Percentiles rank a stretch among this genome's conserved stretches.
Conservation (phyloP, 1,140 invertebrate genomes). For the Drosophila busckii region DNA sequence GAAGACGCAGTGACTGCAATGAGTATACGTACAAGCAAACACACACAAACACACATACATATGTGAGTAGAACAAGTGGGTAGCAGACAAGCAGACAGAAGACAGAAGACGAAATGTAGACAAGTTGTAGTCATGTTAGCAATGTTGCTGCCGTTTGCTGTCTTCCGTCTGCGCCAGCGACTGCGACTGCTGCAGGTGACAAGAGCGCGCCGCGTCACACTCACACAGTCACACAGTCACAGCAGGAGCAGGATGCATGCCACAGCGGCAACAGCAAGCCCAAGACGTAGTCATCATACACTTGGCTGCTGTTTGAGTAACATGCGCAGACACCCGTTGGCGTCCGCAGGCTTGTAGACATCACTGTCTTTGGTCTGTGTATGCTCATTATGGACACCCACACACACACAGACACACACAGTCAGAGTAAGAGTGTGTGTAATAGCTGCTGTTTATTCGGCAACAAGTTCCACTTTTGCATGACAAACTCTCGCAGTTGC, state of each 20-base stretch:
- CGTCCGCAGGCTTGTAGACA: slow-evolving; percentile 45
- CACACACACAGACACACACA: not conserved
- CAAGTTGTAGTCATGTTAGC: slow-evolving; percentile 70
- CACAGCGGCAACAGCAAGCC: slow-evolving; percentile 2
- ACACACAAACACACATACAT: slow-evolving; percentile 15
- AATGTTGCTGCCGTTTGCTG: slow-evolving; percentile 45
- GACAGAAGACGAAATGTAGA: slow-evolving; percentile 67
- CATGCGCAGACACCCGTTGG: slow-evolving; percentile 11
- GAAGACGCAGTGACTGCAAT: no score
- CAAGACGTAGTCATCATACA: slow-evolving; percentile 28
- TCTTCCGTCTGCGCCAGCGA: no score
- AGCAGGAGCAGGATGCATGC: not conserved
- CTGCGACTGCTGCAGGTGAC: slow-evolving; percentile 70
- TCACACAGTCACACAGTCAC: no score
- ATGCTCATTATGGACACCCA: slow-evolving; percentile 62
- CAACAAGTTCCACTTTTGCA: slow-evolving; percentile 62
- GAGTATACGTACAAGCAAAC: slow-evolving; percentile 47
- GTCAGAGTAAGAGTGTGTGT: slow-evolving; percentile 23
- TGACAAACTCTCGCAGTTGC: slow-evolving; percentile 16
- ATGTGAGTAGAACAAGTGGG: slow-evolving; percentile 7
- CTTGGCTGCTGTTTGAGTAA: slow-evolving; percentile 38
- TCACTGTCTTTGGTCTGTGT: slow-evolving; percentile 61
- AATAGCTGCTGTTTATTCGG: slow-evolving; percentile 66
- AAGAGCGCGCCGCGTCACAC: slow-evolving; percentile 23
- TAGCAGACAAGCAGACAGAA: slow-evolving; percentile 2